A percentile compares a stretch with the other conserved stretches of the same genome.
These are phyloP conservation scores for Panurus biarmicus DNA, from an alignment of 2,113 vertebrate species.

Conservation along the genomic window DNA sequence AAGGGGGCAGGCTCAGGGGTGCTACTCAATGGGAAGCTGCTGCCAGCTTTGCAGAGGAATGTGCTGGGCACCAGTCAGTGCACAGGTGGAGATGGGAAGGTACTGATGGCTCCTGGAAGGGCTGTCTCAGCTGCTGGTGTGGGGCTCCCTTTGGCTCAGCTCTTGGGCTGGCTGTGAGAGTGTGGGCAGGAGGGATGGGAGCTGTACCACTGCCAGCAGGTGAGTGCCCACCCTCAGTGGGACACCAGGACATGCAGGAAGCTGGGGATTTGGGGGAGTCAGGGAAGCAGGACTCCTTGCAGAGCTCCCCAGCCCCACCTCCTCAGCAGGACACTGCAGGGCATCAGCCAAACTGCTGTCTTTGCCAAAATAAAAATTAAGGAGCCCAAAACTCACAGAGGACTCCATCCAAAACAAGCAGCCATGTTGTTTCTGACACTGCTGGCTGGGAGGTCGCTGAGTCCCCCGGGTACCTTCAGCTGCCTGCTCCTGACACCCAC, in stretches of 20 bases:
- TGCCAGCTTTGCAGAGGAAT: background rate
- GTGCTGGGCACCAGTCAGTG: fast-evolving
- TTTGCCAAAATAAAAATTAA: background rate
- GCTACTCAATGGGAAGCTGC: background rate
- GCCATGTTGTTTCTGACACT: background rate
- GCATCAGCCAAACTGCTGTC: background rate
- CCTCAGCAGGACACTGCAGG: background rate
- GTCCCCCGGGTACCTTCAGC: background rate
- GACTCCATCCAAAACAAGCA: background rate
- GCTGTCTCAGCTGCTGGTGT: background rate
- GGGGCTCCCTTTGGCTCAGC: background rate
- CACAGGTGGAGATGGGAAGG: background rate
- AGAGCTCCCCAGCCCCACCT: background rate
- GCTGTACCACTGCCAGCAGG: background rate
- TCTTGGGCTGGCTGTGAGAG: background rate
- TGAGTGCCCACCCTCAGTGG: background rate
- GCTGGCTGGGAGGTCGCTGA: fast-evolving
- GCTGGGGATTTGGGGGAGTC: fast-evolving
- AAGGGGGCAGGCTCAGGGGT: background rate
- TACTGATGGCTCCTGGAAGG: background rate
- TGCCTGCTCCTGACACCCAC: fast-evolving
- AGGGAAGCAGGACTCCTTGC: background rate
- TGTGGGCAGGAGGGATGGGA: background rate
- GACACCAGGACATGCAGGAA: background rate
- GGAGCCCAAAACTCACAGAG: background rate